phyloP scores from a whole-genome alignment of 2,113 vertebrate genomes.

The Hyaena hyaena region DNA sequence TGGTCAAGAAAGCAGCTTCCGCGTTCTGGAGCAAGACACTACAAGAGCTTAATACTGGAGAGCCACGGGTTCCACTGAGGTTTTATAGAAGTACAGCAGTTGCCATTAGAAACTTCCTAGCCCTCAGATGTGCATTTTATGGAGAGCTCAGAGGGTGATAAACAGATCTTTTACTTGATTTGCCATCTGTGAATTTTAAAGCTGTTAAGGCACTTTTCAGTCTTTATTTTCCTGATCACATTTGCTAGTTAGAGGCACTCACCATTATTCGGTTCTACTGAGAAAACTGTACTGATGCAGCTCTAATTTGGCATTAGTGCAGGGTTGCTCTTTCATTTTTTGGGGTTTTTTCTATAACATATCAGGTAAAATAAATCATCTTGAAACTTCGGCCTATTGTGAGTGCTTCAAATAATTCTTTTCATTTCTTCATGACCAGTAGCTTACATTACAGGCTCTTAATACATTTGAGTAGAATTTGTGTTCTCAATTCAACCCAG shows the following conservation, averaged over 20 bases:
- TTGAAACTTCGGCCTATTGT: slow-evolving; percentile 49
- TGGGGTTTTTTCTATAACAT: not conserved
- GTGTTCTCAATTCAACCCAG: slow-evolving; percentile 61
- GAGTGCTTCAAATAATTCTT: slow-evolving; percentile 46
- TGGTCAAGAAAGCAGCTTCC: slow-evolving; percentile 50
- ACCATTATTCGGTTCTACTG: slow-evolving; percentile 34
- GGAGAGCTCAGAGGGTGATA: slow-evolving; percentile 36
- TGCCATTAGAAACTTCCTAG: slow-evolving; percentile 59
- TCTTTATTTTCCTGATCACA: slow-evolving; percentile 67
- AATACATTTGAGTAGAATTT: slow-evolving; percentile 69
- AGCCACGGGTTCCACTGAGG: slow-evolving; percentile 31
- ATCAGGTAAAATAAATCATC: slow-evolving; percentile 54
- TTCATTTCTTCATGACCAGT: slow-evolving; percentile 41
- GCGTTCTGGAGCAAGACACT: not conserved
- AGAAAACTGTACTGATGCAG: not conserved
- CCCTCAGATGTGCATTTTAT: slow-evolving; percentile 28
- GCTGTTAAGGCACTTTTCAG: slow-evolving; percentile 62
- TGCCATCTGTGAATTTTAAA: slow-evolving; percentile 76
- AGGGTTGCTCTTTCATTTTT: not conserved
- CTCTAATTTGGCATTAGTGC: not conserved
- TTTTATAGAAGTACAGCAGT: slow-evolving; percentile 47
- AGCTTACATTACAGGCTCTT: slow-evolving; percentile 67
- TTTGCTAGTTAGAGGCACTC: slow-evolving; percentile 29
- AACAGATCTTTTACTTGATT: slow-evolving; percentile 71
- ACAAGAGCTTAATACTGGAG: not conserved